These are phyloP conservation scores for Idaea straminata DNA, from an alignment of 2,888 invertebrate genomes.

Conservation along the genomic window DNA sequence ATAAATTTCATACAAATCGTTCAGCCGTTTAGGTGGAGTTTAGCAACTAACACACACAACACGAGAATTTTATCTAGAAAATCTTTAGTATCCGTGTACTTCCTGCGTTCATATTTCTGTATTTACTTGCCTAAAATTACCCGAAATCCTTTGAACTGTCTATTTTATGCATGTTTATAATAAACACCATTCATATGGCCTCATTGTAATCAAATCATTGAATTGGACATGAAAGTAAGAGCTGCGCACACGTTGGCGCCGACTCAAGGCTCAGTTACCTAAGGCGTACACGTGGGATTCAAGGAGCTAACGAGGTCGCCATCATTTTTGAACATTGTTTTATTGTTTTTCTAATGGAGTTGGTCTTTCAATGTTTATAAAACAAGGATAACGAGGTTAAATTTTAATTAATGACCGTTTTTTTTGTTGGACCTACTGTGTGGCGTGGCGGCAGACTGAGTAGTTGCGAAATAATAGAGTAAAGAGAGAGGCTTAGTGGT, in stretches of 20 bases:
- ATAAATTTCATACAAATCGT: too few species aligned
- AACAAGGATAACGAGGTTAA: background rate
- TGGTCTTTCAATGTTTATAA: background rate
- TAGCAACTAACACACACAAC: too few species aligned
- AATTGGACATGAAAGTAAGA: constrained; percentile 70
- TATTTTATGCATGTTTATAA: constrained; percentile 20
- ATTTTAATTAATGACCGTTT: constrained; percentile 1
- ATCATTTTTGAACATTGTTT: constrained; percentile 22
- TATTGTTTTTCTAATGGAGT: constrained; percentile 14
- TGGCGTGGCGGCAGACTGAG: background rate
- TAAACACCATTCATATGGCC: constrained; percentile 38
- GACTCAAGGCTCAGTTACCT: constrained; percentile 65
- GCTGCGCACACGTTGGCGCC: constrained; percentile 58
- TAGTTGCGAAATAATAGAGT: background rate
- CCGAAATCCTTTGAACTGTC: background rate
- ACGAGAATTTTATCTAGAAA: too few species aligned
- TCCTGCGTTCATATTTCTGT: background rate
- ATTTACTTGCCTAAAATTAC: background rate
- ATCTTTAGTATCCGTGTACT: background rate
- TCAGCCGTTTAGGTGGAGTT: too few species aligned
- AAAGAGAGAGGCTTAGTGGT: too few species aligned
- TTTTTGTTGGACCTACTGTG: background rate
- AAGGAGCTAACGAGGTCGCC: constrained; percentile 51
- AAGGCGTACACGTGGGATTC: constrained; percentile 63
- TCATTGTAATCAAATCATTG: constrained; percentile 60